phyloP scores from a whole-genome alignment of 2,113 vertebrate genomes.

The Ctenomys sociabilis region DNA sequence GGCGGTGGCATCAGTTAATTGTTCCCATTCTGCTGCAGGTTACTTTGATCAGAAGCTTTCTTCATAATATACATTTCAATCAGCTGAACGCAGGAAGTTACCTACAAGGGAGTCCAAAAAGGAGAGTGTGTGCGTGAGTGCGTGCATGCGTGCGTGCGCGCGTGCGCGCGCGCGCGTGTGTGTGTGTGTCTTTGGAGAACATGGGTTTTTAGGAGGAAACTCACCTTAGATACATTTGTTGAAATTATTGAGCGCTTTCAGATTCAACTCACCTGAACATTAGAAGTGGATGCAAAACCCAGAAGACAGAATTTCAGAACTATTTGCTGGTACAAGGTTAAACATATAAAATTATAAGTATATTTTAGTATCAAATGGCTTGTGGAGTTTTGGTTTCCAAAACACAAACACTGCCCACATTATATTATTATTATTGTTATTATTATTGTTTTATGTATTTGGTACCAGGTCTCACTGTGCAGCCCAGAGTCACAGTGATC shows the following conservation, averaged over 20 bases:
- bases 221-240: not conserved
- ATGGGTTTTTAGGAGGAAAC: not conserved
- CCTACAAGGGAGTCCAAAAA: not conserved
- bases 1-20: not conserved
- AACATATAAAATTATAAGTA: not conserved
- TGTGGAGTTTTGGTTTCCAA: not conserved
- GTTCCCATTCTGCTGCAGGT: not conserved
- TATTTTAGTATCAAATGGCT: not conserved
- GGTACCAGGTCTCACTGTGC: too few species aligned
- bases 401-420: not conserved
- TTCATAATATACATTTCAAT: not conserved
- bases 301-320: not conserved
- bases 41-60: slow-evolving; percentile 7
- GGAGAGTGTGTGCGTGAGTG: not conserved
- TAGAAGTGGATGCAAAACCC: not conserved
- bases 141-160: not conserved
- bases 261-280: not conserved
- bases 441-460: too few species aligned
- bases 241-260: not conserved
- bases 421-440: not conserved
- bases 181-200: not conserved
- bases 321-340: not conserved
- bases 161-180: not conserved
- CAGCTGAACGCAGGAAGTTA: not conserved
- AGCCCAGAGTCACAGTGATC: too few species aligned